Conservation (phyloP, 2,797 vertebrate genomes). For the Pseudochirops cupreus region DNA sequence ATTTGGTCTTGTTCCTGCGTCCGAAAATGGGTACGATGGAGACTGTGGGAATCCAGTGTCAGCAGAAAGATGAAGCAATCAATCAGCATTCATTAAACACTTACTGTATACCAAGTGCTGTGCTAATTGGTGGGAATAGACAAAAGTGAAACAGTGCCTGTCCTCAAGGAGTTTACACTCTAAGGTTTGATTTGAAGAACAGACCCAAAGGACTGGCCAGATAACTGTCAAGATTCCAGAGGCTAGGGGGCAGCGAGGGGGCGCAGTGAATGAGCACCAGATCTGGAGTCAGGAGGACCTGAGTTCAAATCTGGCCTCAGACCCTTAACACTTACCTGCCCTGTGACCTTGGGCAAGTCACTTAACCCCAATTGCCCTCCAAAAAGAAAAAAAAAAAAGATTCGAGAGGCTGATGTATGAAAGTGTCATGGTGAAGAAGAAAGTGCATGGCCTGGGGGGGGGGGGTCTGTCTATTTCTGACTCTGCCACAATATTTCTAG, state of each 20-base stretch:
- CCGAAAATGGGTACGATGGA: conserved; percentile 11
- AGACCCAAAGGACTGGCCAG: background rate
- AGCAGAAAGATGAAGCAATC: background rate
- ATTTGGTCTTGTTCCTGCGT: background rate
- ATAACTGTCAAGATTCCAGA: background rate
- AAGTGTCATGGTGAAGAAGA: background rate
- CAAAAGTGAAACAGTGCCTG: background rate
- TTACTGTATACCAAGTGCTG: background rate
- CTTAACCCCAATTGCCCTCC: no score
- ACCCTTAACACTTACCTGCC: no score
- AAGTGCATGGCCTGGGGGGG: background rate
- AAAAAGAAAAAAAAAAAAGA: no score
- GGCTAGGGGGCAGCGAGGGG: background rate
- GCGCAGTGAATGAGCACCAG: no score
- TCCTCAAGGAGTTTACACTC: background rate
- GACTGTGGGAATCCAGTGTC: conserved; percentile 33
- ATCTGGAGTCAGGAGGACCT: no score
- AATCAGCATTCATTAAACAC: background rate
- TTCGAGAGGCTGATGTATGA: background rate
- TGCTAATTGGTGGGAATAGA: background rate
- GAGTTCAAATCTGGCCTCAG: no score
- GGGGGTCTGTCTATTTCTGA: background rate
- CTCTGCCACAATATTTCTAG: background rate
- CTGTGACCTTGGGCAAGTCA: no score
- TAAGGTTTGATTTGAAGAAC: background rate